Percentiles rank a stretch among this genome's conserved stretches.
Conservation (phyloP, 1,140 invertebrate species). For the Glomeris maerens region DNA sequence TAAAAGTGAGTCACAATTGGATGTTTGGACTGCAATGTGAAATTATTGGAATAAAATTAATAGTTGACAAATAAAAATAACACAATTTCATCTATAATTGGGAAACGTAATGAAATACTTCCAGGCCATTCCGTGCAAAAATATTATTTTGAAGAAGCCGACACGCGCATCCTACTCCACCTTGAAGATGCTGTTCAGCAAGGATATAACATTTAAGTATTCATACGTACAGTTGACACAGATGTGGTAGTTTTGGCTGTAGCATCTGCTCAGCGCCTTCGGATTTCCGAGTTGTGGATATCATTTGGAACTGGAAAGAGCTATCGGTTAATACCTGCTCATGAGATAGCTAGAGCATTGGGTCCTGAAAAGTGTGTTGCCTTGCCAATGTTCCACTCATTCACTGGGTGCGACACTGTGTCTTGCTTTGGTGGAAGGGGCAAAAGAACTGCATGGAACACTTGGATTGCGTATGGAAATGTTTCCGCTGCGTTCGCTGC, state of each 20-base stretch:
- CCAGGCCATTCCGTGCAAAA: no score
- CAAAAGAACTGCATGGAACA: slow-evolving; percentile 19
- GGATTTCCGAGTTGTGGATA: slow-evolving; percentile 12
- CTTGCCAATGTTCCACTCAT: slow-evolving; percentile 15
- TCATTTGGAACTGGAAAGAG: slow-evolving; percentile 15
- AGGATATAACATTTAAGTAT: slow-evolving; percentile 11
- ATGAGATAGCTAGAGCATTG: slow-evolving; percentile 9
- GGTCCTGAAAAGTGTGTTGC: slow-evolving; percentile 3
- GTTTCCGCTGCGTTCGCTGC: no score
- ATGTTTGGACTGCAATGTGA: no score
- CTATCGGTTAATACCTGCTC: slow-evolving; percentile 4
- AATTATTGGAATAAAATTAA: no score
- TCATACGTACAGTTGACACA: slow-evolving; percentile 19
- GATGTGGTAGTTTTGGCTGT: slow-evolving; percentile 21
- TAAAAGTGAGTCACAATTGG: no score
- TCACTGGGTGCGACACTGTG: slow-evolving; percentile 21
- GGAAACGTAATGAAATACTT: no score
- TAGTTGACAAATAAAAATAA: no score
- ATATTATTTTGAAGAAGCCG: no score
- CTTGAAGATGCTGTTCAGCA: slow-evolving; percentile 13
- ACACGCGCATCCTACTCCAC: slow-evolving; percentile 20
- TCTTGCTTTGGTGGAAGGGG: slow-evolving; percentile 18
- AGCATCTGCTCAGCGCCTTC: slow-evolving; percentile 1
- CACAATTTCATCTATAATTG: no score
- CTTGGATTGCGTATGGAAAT: no score